Evolutionary conservation across 2,888 invertebrate species (phyloP), one percentile per base, ranked within the genome.

Genomic region (Scotopteryx bipunctaria): DNA sequence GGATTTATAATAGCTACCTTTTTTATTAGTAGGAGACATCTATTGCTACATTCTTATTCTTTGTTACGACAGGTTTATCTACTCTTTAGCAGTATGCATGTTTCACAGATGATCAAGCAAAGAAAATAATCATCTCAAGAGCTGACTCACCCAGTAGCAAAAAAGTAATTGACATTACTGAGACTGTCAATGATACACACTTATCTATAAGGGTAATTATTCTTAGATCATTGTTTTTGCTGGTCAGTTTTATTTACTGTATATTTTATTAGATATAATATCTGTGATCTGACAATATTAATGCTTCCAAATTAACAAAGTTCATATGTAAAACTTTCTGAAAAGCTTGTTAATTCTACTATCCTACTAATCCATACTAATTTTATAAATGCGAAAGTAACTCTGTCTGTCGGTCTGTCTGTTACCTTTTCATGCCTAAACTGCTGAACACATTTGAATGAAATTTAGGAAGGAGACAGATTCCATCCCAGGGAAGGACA

Each of bases 101-200:
- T 59, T 48, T 66, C 60, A 63, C 59, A 60, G 64, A 66, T 69
- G 69, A 71, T 66, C 58, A 58, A 64, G 54, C 59, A 54, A 59
- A 73, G 71, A 71, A 74, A 72, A 67, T 63, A 70, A 66, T 71
- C 63, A 60, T 64, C 67, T 67, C 49, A 50, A 42, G 59, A 52
- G 62, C 51, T 59, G 62, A 63, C 43, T 55, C 52, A 53, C 54
- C 66, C 67, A 67, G 61, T 71, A 71, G 71, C 64, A 60, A 61
- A 67, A 62, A 61, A 60, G 61, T 64, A 67, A 66, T 62, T 56
- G 63, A 62, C 54, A 69, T 68, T 69, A 75, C 62, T 51, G 41
- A 60, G 44, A 64, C 61, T 60, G 63, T 60, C 57, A 60, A 57
- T 63, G 63, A 65, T 59, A 57, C 59, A 57, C 55, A 63, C 52